Conservation (phyloP, 2,888 invertebrate species). For the Dysmachus trigonus region DNA sequence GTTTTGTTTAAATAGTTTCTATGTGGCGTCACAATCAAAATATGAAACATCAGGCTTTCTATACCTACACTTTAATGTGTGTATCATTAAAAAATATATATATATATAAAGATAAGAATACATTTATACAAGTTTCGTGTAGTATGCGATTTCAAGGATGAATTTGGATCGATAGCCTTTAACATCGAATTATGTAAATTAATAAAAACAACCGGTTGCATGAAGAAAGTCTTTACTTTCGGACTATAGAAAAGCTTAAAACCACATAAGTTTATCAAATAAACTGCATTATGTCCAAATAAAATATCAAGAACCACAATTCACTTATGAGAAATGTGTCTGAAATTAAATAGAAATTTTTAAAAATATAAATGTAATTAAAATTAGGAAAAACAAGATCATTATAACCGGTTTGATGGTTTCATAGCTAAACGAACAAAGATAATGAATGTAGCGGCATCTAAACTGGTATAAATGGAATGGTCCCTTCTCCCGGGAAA, state of each 20-base stretch:
- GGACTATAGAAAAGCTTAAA: background rate
- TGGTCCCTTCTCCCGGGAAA: background rate
- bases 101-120: background rate
- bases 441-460: background rate
- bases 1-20: background rate
- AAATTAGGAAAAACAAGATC: background rate
- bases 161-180: background rate
- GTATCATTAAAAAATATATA: background rate
- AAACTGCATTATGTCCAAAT: background rate
- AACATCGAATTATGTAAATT: background rate
- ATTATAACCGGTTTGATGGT: background rate
- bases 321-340: background rate
- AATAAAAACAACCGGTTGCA: background rate
- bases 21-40: no score
- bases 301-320: background rate
- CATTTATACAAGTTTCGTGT: background rate
- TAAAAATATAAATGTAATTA: background rate
- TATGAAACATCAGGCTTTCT: background rate
- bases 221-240: background rate
- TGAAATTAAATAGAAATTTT: background rate
- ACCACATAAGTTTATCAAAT: background rate
- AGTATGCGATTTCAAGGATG: background rate
- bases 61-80: background rate
- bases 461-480: no score
- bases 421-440: background rate